phyloP scores from a whole-genome alignment of 2,797 vertebrate genomes.

The Manis crassicaudata region DNA sequence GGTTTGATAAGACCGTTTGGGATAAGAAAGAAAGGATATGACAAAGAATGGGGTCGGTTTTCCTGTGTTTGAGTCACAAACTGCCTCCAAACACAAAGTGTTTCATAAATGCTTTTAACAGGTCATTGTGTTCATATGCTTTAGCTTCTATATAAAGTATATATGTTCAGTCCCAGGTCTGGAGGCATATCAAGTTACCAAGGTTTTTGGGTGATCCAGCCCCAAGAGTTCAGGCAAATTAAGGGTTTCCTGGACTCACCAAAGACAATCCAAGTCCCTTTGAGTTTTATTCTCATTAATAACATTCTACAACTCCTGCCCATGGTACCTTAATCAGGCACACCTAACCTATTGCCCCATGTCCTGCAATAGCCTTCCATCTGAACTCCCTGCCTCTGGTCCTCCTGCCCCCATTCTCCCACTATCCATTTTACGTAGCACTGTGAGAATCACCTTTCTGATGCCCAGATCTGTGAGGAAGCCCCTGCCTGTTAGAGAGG shows the following conservation, averaged over 20 bases:
- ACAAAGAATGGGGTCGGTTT: not conserved
- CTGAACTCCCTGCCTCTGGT: not conserved
- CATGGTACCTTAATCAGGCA: not conserved
- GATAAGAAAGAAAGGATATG: not conserved
- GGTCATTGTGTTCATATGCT: not conserved
- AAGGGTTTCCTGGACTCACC: not conserved
- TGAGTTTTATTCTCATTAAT: not conserved
- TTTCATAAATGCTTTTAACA: not conserved
- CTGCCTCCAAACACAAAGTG: not conserved
- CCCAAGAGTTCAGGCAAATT: not conserved
- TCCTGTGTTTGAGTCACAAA: not conserved
- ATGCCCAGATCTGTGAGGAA: not conserved
- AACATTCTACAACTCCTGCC: not conserved
- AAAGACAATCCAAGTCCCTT: not conserved
- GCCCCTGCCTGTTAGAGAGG: not conserved
- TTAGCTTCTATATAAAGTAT: not conserved
- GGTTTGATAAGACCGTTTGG: not conserved
- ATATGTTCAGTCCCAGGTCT: not conserved
- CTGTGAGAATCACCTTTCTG: not conserved
- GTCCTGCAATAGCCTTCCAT: not conserved
- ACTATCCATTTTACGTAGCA: not conserved
- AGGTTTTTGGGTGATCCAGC: not conserved
- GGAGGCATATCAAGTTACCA: not conserved
- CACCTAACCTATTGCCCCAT: not conserved
- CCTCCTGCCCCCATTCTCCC: too few relatives aligned